phyloP scores from a whole-genome alignment of 2,797 vertebrate genomes.

The Morus bassanus region DNA sequence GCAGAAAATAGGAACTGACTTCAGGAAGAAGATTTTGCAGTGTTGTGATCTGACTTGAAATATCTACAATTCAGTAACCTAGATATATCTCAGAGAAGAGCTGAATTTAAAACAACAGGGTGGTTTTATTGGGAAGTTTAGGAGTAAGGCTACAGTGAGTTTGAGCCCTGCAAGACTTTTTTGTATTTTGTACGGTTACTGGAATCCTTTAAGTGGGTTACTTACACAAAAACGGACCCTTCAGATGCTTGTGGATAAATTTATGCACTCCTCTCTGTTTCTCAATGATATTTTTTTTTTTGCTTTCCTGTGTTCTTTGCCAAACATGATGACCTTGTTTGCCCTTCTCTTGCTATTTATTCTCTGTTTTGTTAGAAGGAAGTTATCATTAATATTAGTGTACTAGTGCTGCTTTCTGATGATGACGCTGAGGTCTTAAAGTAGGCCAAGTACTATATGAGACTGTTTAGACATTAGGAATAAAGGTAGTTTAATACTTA shows the following conservation, averaged over 20 bases:
- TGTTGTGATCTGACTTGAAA: background rate
- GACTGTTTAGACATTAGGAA: background rate
- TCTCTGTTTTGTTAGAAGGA: background rate
- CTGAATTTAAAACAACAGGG: background rate
- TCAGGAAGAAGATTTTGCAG: background rate
- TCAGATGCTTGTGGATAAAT: background rate
- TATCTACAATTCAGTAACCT: background rate
- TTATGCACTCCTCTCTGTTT: background rate
- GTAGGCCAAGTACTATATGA: background rate
- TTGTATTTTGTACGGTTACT: background rate
- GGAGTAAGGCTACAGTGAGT: background rate
- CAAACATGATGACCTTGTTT: background rate
- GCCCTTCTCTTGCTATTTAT: background rate
- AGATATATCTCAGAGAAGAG: background rate
- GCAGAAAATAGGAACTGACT: background rate
- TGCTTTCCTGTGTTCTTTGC: background rate
- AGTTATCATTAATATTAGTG: background rate
- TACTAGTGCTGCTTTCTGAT: background rate
- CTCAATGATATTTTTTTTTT: fast-evolving
- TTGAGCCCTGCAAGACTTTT: background rate
- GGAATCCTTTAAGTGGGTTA: background rate
- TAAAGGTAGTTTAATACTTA: background rate
- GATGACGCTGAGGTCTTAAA: background rate
- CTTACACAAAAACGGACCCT: background rate
- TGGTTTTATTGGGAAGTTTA: background rate